Base-by-base conservation (phyloP, 2,113 vertebrate genomes). In the Phocoena sinus region DNA sequence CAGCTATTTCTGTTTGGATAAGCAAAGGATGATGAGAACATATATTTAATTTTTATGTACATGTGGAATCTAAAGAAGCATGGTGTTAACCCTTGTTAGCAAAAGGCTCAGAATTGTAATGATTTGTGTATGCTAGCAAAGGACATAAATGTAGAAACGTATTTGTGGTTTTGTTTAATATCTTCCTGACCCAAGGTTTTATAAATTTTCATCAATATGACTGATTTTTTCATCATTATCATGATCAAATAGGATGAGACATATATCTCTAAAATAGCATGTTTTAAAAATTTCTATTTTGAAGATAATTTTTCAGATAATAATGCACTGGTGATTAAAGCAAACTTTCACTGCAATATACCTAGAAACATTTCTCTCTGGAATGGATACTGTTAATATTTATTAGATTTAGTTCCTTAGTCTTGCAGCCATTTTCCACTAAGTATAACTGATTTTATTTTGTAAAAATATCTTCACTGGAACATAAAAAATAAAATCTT, bases 1-100 rank as follows among this genome's bases (percentile, higher is more conserved):
- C 10, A 92, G 63, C 23, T 88, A 53, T 76, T 91, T 93, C 44
- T 96, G 15, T 96, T 95, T 96, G 79, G 56, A 91, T 62, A 92
- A 84, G 81, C 63, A 85, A 95, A 82, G 23, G 47, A 87, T 50
- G 41, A 73, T 77, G 71, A 88, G 41, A 97, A 96, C 15, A 77
- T 74, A 81, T 21, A 90, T 89, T 96, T 90, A 91, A 89, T 95
- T 88, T 94, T 95, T 82, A 79, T 79, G 47, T 53, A 28, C 56
- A 80, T 85, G 36, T 50, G 68, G 81, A 97, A 92, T 94, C 44
- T 84, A 71, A 95, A 95, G 50, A 38, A 84, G 20, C 18, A 26
- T 8, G 38, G n/a, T 92, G 47, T 76, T 97, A 95, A 88, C 77
- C 13, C 12, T 76, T 58, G 8, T 31, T 88, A 94, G 85, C 36